A percentile compares a stretch with the other conserved stretches of the same genome.
Evolutionary conservation across 2,113 vertebrate species (phyloP).

Genomic region (Ivindomyrus marchei): DNA sequence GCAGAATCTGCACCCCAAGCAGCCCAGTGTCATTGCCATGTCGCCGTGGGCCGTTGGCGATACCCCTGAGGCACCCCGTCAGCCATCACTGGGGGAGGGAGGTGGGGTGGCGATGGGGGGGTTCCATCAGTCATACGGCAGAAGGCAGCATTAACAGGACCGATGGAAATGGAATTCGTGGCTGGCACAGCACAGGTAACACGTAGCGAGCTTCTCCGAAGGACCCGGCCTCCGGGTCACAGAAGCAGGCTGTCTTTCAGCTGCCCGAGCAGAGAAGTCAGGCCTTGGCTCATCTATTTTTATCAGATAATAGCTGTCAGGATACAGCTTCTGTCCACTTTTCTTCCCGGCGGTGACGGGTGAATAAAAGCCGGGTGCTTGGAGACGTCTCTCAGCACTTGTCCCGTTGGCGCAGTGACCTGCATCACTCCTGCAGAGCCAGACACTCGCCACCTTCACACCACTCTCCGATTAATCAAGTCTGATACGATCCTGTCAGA

Average conservation of each 20-base stretch:
- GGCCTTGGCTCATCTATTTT: neutral
- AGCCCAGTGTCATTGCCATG: neutral
- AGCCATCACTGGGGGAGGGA: neutral
- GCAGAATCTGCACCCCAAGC: neutral
- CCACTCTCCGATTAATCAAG: constrained; percentile 1
- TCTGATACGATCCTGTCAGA: neutral
- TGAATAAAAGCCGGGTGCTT: neutral
- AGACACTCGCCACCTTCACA: neutral
- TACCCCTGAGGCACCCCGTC: constrained; percentile 14
- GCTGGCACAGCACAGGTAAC: neutral
- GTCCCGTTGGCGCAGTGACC: neutral
- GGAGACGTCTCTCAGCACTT: neutral
- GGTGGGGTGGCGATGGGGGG: neutral
- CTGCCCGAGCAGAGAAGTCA: neutral
- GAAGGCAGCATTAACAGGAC: neutral
- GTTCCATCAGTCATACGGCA: neutral
- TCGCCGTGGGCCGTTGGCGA: constrained; percentile 15
- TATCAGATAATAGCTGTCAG: constrained; percentile 7
- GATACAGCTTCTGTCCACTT: neutral
- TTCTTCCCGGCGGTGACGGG: neutral
- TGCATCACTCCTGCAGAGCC: neutral
- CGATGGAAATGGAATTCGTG: neutral
- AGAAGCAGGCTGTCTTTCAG: neutral
- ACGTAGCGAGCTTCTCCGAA: neutral
- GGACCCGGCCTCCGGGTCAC: neutral